These are phyloP conservation scores for Nymphalis polychloros DNA, from an alignment of 2,888 invertebrate species.

Conservation along the genomic window DNA sequence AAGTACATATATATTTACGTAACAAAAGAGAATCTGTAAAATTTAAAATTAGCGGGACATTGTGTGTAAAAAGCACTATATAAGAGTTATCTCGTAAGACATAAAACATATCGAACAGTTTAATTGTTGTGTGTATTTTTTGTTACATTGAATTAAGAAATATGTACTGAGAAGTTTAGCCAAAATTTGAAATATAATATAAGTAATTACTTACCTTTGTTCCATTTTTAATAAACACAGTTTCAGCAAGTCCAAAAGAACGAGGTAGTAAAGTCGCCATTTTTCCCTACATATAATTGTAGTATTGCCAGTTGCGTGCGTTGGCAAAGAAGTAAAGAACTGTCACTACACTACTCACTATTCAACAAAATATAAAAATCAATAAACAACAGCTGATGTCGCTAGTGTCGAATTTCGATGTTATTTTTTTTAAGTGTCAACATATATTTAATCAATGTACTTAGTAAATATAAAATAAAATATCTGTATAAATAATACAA, in stretches of 20 bases:
- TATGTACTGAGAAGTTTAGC: background rate
- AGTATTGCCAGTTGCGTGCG: constrained; percentile 15
- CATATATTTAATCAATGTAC: too few relatives aligned
- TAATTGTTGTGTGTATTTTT: background rate
- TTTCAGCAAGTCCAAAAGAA: constrained; percentile 86
- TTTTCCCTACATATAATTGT: constrained; percentile 58
- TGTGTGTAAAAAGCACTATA: constrained; percentile 16
- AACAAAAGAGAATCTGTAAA: constrained; percentile 14
- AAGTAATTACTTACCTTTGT: constrained; percentile 83
- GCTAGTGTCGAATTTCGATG: background rate
- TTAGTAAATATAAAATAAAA: too few relatives aligned
- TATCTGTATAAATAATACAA: too few relatives aligned
- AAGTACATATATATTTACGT: constrained; percentile 35
- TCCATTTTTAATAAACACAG: constrained; percentile 85
- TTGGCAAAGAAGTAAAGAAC: constrained; percentile 1
- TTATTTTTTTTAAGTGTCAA: too few relatives aligned
- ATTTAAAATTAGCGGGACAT: constrained; percentile 39
- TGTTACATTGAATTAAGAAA: background rate
- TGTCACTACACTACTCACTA: background rate
- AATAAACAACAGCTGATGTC: constrained; percentile 1
- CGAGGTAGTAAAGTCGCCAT: constrained; percentile 92
- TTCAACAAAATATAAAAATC: background rate
- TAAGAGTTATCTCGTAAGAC: constrained; percentile 16
- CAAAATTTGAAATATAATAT: background rate
- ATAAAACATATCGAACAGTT: background rate